Evolutionary conservation across 2,888 invertebrate species (phyloP), one percentile per base, ranked within the genome.

Genomic region (Amaurobius ferox): DNA sequence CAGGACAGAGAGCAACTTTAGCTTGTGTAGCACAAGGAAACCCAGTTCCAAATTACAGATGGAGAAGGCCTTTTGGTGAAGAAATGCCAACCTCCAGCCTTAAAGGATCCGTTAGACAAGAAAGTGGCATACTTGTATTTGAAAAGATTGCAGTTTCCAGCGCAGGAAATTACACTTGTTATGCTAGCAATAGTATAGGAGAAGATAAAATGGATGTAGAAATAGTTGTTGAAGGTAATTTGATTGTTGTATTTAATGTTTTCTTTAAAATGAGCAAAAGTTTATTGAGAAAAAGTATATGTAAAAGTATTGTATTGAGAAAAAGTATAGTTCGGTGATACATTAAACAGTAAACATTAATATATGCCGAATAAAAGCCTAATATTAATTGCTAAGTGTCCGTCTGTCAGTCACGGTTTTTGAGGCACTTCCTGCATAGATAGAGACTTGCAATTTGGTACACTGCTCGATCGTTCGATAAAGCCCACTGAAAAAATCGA

Each of bases 11-110:
- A 90, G 92, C 94, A 90, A 93, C 93, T 19, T 91, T 95, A 83
- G 91, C 94, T 73, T 95, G 95, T 90, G 94, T 94, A 90, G 94
- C 94, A 67, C 95, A 95, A 91, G 94, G 93, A 9, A 94, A 93
- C 92, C 95, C 95, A 64, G 93, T 95, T 89, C 95, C 95, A 89
- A 91, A 94, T 88, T 94, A 94, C 93, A 94, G 94, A 94, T 95
- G 87, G 88, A 72, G 74, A 55, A 74, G 81, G 29, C 81, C 77
- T 26, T 71, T 61, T 23, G 80, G 72, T n/a, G 79, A 71, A 7
- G 79, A 86, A 19, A 29, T 79, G 35, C 48, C 40, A 19, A 16
- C 70, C 0, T 32, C 79, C 0, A 90, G 90, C 73, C 80, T 89
- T 26, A 91, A 90, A 19, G 90, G 91, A 1, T 19, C 90, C 16